Percentiles rank a stretch among this genome's conserved stretches.
These are phyloP conservation scores for Sinelater perroti DNA, from an alignment of 2,888 invertebrate species.

Conservation along the genomic window DNA sequence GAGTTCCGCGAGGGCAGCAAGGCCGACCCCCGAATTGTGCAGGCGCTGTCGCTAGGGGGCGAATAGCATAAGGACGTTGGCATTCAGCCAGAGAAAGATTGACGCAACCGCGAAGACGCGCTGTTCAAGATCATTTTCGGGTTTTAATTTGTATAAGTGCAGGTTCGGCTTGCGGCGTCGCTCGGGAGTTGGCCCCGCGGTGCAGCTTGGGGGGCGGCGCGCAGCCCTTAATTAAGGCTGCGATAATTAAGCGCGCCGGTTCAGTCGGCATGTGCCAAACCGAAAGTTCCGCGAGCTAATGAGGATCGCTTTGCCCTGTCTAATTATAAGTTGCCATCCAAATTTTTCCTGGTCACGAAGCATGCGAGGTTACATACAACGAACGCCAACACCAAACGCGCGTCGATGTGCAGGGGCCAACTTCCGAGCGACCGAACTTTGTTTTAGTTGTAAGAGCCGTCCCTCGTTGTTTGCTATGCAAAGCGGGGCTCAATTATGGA, in stretches of 20 bases:
- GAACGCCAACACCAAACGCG: too few species aligned
- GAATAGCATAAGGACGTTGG: conserved; percentile 64
- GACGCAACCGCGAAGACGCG: conserved; percentile 44
- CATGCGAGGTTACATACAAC: too few species aligned
- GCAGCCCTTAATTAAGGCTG: too few species aligned
- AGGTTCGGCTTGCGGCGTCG: too few species aligned
- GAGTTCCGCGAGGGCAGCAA: conserved; percentile 98
- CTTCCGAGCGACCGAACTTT: conserved; percentile 2
- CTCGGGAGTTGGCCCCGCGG: conserved; percentile 18
- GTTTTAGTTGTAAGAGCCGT: conserved; percentile 6
- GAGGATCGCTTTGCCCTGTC: too few species aligned
- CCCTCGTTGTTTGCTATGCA: conserved; percentile 8
- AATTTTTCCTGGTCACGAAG: too few species aligned
- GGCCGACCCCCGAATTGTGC: conserved; percentile 97
- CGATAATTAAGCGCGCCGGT: too few species aligned
- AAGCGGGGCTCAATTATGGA: conserved; percentile 24
- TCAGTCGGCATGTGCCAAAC: too few species aligned
- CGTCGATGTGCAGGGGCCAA: too few species aligned
- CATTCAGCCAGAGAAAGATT: conserved; percentile 53
- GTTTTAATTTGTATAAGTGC: conserved; percentile 21
- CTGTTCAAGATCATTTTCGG: conserved; percentile 28
- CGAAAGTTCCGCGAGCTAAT: too few species aligned
- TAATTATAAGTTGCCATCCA: too few species aligned
- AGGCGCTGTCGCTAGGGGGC: conserved; percentile 88
- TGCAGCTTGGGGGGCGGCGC: too few species aligned